Evolutionary conservation across 2,797 vertebrate species (phyloP), one percentile per base, ranked within the genome.

Genomic region (Spinus pinus): DNA sequence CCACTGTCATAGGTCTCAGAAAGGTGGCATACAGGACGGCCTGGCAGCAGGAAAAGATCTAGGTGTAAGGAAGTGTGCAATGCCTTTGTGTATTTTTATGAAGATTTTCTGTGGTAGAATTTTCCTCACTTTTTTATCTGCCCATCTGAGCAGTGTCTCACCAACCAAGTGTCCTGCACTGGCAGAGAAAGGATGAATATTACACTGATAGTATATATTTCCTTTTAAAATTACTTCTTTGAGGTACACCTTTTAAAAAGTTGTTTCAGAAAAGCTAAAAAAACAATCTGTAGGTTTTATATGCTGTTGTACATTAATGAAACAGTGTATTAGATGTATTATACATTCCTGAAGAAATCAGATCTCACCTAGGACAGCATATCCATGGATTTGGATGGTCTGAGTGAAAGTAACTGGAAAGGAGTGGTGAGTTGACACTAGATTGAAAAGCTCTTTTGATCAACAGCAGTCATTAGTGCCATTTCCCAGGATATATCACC

Each of bases 401-500:
- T 88, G 25, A 18, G 30, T 73, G 51, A 80, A 85, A 70, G 67
- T 49, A 80, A 9, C 35, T 80, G 51, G 46, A 53, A 77, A 42
- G n/a, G 30, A 62, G 15, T 1, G 1, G 3, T 41, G 41, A 66
- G 28, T 33, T 74, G 12, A 44, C 14, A 8, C 6, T 33, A 58
- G 24, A 23, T 3, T 33, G 35, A 73, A n/a, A 27, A 60, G 14
- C 6, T 56, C 9, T 61, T 72, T 85, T 0, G 1, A 35, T 37
- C 13, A 33, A 9, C 35, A 64, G 42, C 42, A 44, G 7, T 64
- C n/a, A 5, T 39, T 70, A 25, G 7, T 74, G 60, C 23, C 24
- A 6, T 31, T 10, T 12, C 9, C 15, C 14, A 22, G 33, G 12
- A 14, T 44, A 25, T 0, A 1, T 37, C 12, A 23, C 24, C 23